Conservation (phyloP, 2,888 invertebrate genomes). For the Harpalus rubripes region DNA sequence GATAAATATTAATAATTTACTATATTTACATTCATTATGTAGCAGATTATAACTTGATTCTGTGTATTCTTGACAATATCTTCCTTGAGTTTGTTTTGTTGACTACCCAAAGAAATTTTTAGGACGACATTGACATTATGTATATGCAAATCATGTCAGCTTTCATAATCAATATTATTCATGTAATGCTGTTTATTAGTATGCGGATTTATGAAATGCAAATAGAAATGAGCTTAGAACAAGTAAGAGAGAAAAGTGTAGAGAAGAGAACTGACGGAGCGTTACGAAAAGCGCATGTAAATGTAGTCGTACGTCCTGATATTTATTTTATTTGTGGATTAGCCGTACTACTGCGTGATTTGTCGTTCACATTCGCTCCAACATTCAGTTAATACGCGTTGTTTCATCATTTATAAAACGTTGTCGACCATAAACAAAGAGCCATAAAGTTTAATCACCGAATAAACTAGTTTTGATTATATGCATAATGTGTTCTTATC, state of each 20-base stretch:
- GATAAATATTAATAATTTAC: too few relatives aligned
- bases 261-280: neutral
- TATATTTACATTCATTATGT: neutral
- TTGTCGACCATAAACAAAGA: constrained; percentile 62
- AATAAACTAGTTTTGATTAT: constrained; percentile 61
- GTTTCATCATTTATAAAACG: constrained; percentile 61
- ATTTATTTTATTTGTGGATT: constrained; percentile 58
- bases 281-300: constrained; percentile 44
- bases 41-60: neutral
- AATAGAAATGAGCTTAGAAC: constrained; percentile 4
- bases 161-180: constrained; percentile 11
- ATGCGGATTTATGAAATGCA: constrained; percentile 25
- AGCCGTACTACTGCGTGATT: constrained; percentile 54
- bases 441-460: constrained; percentile 57
- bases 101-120: neutral
- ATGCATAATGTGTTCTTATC: constrained; percentile 58
- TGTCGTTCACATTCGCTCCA: constrained; percentile 52
- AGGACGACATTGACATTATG: neutral
- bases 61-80: neutral
- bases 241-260: neutral
- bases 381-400: constrained; percentile 59
- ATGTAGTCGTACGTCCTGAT: constrained; percentile 37
- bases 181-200: neutral
- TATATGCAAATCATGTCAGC: neutral
- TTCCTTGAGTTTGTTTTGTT: neutral